Evolutionary conservation across 2,888 invertebrate species (phyloP), one percentile per base, ranked within the genome.

Genomic region (Heteromurus nitidus): DNA sequence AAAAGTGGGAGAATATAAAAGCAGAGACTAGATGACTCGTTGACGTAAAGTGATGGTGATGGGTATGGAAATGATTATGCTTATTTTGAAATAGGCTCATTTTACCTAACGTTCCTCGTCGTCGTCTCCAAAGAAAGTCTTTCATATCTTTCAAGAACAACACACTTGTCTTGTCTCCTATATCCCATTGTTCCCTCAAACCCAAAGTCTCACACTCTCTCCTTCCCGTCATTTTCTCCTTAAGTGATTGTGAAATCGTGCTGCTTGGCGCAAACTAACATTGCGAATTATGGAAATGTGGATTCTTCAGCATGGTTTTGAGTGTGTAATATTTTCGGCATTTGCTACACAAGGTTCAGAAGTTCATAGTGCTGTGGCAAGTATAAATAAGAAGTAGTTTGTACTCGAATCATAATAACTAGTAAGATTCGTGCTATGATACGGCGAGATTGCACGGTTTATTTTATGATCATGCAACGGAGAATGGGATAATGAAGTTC

Each of bases 61-160:
- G 36, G 47, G 47, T 47, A 47, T 47, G 47, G n/a, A 47, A 47
- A 47, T 47, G 47, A 47, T 47, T 13, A 47, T 47, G 47, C 47
- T 47, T 47, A 47, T 47, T 47, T n/a, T 47, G 47, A 47, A n/a
- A n/a, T n/a, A n/a, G 47, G n/a, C 47, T 47, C 3, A 16, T 13
- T 47, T 13, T n/a, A 47, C n/a, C n/a, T n/a, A n/a, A n/a, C n/a
- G n/a, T n/a, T n/a, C n/a, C n/a, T n/a, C n/a, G n/a, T 47, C 16
- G n/a, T 3, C n/a, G 47, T 47, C 47, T 47, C 47, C 3, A 47
- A 5, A 11, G 47, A 47, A 47, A 47, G n/a, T 36, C 47, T 47
- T 47, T 47, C n/a, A 47, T 47, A 47, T 47, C 47, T 47, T 47
- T 47, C 3, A 47, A 47, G n/a, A 5, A 16, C n/a, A n/a, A n/a